phyloP scores from a whole-genome alignment of 37 sponge, comb jelly and placozoan species.

The Spongia lamella region DNA sequence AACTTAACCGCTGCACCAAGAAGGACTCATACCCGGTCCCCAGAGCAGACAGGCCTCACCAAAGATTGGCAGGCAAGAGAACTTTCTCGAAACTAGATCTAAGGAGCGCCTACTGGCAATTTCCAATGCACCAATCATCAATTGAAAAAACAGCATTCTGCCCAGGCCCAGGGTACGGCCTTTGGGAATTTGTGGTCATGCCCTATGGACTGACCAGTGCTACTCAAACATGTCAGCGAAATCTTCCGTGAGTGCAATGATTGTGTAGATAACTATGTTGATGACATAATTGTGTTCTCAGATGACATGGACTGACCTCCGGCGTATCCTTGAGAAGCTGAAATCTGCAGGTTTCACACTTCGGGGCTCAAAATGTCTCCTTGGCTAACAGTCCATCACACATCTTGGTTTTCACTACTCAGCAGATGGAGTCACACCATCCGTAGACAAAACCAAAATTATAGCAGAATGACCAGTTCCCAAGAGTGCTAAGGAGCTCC shows the following conservation, averaged over 20 bases:
- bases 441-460: neutral
- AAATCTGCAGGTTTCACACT: neutral
- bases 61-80: neutral
- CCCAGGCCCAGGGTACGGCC: too few relatives aligned
- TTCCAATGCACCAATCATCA: too few relatives aligned
- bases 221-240: too few relatives aligned
- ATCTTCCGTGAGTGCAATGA: too few relatives aligned
- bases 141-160: conserved; percentile 16
- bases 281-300: too few relatives aligned
- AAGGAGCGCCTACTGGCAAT: too few relatives aligned
- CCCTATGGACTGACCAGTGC: conserved; percentile 9
- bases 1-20: neutral
- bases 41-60: conserved; percentile 14
- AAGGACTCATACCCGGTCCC: neutral
- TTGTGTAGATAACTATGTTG: conserved; percentile 22
- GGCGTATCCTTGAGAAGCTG: conserved; percentile 7
- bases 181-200: conserved; percentile 18
- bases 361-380: too few relatives aligned
- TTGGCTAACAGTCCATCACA: conserved; percentile 1
- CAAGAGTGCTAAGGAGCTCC: neutral
- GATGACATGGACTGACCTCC: conserved; percentile 1
- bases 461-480: too few relatives aligned
- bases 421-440: conserved; percentile 1
- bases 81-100: conserved; percentile 2
- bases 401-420: conserved; percentile 10